Conservation (phyloP, 2,797 vertebrate genomes). For the Xiphophorus birchmanni region DNA sequence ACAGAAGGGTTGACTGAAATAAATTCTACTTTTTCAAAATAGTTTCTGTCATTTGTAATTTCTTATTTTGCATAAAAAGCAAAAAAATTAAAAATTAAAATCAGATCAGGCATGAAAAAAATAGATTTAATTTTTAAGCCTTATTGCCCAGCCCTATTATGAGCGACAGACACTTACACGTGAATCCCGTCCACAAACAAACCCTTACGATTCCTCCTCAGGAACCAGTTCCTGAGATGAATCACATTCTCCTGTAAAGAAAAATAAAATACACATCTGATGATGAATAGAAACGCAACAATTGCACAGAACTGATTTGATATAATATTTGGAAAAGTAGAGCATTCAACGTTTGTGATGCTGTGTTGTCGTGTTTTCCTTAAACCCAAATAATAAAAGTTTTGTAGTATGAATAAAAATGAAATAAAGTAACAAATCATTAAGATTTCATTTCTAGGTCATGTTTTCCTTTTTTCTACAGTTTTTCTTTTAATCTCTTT, state of each 20-base stretch:
- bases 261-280: constrained; percentile 8
- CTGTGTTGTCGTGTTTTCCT: neutral
- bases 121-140: too few relatives aligned
- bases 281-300: neutral
- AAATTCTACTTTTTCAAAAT: too few relatives aligned
- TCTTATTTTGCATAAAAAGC: too few relatives aligned
- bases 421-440: neutral
- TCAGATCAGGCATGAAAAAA: too few relatives aligned
- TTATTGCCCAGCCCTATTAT: neutral
- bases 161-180: constrained; percentile 52
- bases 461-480: neutral
- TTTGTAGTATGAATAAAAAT: neutral
- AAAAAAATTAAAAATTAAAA: too few relatives aligned
- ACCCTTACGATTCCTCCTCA: constrained; percentile 59
- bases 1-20: too few relatives aligned
- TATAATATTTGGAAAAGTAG: too few relatives aligned
- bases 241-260: constrained; percentile 65
- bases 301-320: neutral
- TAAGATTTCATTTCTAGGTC: neutral
- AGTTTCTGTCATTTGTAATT: too few relatives aligned
- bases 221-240: constrained; percentile 75
- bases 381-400: neutral
- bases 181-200: constrained; percentile 79
- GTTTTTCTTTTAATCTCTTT: neutral
- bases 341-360: neutral